Base-by-base conservation (phyloP, 2,888 invertebrate genomes). In the Schizaphis graminum region DNA sequence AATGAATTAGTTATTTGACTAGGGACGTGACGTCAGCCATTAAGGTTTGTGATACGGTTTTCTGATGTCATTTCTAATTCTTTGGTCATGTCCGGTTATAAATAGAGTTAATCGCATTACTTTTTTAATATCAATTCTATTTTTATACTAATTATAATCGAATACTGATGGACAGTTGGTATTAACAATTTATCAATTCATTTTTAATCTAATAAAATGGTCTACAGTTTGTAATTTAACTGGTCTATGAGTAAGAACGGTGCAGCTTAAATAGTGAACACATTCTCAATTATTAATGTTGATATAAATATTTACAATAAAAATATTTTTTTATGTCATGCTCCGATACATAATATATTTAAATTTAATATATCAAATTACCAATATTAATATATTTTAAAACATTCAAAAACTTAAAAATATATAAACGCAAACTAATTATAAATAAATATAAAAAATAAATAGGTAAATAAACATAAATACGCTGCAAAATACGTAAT, bases 351-450 rank as follows among this genome's bases (percentile, higher is more conserved):
- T 35, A 77, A 77, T 77, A 24, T 77, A 35, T 67, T 67, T 16
- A 67, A 77, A n/a, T 77, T 35, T 35, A 35, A 35, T 77, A 35
- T 77, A 77, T 56, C 61, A 67, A 90, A 90, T 67, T n/a, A 49
- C n/a, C 35, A 90, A 67, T 67, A 67, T 61, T n/a, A n/a, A 47
- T 47, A 67, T 24, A 49, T 90, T 61, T 90, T 90, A 44, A 44
- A 44, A 89, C 89, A 89, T 89, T 89, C 57, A 61, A 89, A 89
- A 88, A 88, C 35, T 57, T 41, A 44, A 44, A 90, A 35, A 53
- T 41, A 41, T 35, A 24, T 89, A 67, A 67, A 61, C 61, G n/a
- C 61, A 47, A 61, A 90, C 61, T 90, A 44, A 61, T 61, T 16
- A 90, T 61, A 89, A 57, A 44, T 44, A 28, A 47, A 90, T 67